phyloP scores from a whole-genome alignment of 2,888 invertebrate genomes.

The Julus scandinavius region DNA sequence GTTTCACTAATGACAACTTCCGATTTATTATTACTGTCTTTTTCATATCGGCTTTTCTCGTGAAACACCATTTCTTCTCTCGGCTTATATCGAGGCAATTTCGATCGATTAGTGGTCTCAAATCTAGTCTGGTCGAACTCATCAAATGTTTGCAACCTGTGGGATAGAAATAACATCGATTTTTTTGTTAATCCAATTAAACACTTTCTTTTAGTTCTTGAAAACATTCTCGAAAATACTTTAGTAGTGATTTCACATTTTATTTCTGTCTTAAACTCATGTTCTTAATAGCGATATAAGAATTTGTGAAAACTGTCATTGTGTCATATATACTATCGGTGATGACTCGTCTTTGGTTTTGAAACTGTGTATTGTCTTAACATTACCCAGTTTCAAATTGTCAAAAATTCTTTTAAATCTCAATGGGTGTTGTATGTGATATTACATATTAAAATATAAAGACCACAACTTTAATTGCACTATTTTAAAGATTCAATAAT shows the following conservation, averaged over 20 bases:
- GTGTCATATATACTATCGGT: no score
- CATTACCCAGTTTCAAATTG: no score
- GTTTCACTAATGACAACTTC: constrained; percentile 12
- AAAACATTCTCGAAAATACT: not conserved
- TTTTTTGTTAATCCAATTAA: not conserved
- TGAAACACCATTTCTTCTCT: constrained; percentile 14
- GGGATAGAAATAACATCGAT: constrained; percentile 7
- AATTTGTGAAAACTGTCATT: not conserved
- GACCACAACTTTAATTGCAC: no score
- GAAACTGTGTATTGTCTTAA: no score
- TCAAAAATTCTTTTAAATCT: no score
- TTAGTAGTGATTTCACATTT: not conserved
- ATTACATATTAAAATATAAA: no score
- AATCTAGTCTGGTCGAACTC: not conserved
- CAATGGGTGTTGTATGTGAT: no score
- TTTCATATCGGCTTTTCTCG: not conserved
- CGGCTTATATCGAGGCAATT: constrained; percentile 15
- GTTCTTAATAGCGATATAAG: not conserved
- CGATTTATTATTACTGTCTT: not conserved
- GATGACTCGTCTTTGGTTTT: no score
- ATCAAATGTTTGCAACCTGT: not conserved
- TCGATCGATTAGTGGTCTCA: not conserved
- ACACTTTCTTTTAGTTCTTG: no score
- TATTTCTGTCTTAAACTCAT: not conserved
- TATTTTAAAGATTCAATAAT: no score